These are phyloP conservation scores for Propithecus deckenii DNA, from an alignment of 2,797 vertebrate genomes.

Conservation along the genomic window DNA sequence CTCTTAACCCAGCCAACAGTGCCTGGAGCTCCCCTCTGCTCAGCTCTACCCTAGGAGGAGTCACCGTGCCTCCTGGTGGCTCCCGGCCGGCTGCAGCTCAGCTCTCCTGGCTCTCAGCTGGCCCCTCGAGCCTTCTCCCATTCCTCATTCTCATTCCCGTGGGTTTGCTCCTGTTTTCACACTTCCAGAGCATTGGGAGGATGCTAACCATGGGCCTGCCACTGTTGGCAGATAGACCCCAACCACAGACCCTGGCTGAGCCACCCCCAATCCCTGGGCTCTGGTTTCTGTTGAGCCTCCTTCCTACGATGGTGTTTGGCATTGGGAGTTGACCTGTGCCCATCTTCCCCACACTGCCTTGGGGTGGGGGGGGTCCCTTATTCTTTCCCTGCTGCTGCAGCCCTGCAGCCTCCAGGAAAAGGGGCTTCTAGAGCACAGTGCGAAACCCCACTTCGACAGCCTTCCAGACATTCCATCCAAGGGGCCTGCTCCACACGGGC, in stretches of 20 bases:
- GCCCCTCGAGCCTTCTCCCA: neutral
- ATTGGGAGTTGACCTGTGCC: neutral
- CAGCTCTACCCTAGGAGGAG: no score
- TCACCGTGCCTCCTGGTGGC: neutral
- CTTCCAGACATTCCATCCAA: rapidly evolving
- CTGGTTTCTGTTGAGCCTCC: no score
- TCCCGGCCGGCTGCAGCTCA: rapidly evolving
- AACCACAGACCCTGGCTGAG: neutral
- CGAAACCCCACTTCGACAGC: neutral
- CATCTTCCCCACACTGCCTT: no score
- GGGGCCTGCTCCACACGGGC: neutral
- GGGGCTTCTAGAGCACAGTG: neutral
- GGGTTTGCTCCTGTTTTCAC: neutral
- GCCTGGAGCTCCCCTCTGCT: no score
- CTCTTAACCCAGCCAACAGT: neutral
- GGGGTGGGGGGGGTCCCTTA: rapidly evolving
- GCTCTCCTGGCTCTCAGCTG: neutral
- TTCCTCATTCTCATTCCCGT: neutral
- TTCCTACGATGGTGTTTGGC: no score
- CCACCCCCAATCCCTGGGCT: neutral
- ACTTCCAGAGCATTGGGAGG: neutral
- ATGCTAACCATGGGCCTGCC: neutral
- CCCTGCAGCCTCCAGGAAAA: neutral
- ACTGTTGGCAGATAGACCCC: neutral
- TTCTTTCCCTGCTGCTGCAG: neutral